Percentiles rank a stretch among this genome's conserved stretches.
phyloP scores from a whole-genome alignment of 30 jellyfish, hydroid and myxozoan genomes.

The Haliclystus octoradiatus region DNA sequence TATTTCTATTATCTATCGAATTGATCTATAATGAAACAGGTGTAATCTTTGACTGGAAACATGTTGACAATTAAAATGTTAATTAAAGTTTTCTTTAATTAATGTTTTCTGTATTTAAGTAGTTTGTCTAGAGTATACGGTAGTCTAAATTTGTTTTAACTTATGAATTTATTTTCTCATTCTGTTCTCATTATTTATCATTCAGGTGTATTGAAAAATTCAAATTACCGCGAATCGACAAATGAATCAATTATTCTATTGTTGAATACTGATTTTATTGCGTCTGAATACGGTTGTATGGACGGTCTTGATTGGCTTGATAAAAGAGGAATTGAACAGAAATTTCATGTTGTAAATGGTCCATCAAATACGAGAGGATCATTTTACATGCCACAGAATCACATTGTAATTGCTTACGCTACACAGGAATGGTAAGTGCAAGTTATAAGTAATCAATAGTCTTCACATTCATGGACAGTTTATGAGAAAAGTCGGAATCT shows the following conservation, averaged over 20 bases:
- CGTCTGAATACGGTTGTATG: constrained; percentile 30
- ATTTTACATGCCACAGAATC: constrained; percentile 44
- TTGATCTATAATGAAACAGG: too few relatives aligned
- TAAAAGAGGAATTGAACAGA: constrained; percentile 39
- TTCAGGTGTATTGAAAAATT: constrained; percentile 39
- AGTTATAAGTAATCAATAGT: too few relatives aligned
- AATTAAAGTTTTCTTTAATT: too few relatives aligned
- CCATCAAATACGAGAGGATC: constrained; percentile 25
- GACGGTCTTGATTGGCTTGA: constrained; percentile 70
- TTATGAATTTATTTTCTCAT: not conserved
- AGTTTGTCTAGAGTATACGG: not conserved
- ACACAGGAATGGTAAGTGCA: constrained; percentile 47
- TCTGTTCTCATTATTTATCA: not conserved
- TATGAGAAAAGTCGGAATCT: too few relatives aligned
- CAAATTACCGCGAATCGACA: constrained; percentile 4
- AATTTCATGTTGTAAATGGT: constrained; percentile 36
- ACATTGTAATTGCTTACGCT: constrained; percentile 70
- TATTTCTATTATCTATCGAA: too few relatives aligned
- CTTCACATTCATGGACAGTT: too few relatives aligned
- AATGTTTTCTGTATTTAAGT: too few relatives aligned
- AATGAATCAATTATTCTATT: constrained; percentile 24
- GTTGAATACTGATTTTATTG: constrained; percentile 54
- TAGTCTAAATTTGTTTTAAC: not conserved
- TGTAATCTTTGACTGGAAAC: too few relatives aligned
- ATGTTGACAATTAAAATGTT: too few relatives aligned